Conservation (phyloP, 2,797 vertebrate species). For the Coregonus suidteri region DNA sequence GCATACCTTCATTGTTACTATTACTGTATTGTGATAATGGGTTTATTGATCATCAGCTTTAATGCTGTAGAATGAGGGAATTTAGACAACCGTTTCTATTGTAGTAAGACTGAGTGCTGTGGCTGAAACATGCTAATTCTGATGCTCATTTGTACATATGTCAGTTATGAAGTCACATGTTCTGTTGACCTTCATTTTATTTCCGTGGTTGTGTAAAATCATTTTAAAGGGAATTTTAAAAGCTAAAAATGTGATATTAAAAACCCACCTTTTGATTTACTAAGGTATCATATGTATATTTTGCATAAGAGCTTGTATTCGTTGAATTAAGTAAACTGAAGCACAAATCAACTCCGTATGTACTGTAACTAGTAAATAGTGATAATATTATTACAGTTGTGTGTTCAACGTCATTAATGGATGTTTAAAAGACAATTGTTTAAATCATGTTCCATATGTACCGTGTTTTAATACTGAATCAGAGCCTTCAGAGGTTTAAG, state of each 20-base stretch:
- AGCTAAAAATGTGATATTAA: background rate
- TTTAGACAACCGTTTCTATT: background rate
- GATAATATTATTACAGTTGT: too few species aligned
- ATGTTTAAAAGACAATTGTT: background rate
- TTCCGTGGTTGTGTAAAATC: background rate
- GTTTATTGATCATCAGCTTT: background rate
- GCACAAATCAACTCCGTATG: background rate
- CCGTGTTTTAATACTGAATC: background rate
- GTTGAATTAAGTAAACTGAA: background rate
- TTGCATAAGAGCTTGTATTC: background rate
- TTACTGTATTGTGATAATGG: background rate
- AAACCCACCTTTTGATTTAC: background rate
- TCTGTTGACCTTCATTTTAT: background rate
- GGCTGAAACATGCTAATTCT: conserved; percentile 2
- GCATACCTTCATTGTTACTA: background rate
- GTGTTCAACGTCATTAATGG: background rate
- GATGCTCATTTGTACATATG: background rate
- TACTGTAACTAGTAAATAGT: background rate
- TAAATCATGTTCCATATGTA: background rate
- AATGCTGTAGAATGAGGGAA: background rate
- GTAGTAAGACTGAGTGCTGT: background rate
- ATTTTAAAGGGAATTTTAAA: background rate
- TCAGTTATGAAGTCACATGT: background rate
- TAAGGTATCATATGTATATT: background rate
- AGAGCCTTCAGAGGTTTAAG: background rate